These are phyloP conservation scores for Ptiloglossa arizonensis DNA, from an alignment of 1,140 invertebrate genomes.

Conservation along the genomic window DNA sequence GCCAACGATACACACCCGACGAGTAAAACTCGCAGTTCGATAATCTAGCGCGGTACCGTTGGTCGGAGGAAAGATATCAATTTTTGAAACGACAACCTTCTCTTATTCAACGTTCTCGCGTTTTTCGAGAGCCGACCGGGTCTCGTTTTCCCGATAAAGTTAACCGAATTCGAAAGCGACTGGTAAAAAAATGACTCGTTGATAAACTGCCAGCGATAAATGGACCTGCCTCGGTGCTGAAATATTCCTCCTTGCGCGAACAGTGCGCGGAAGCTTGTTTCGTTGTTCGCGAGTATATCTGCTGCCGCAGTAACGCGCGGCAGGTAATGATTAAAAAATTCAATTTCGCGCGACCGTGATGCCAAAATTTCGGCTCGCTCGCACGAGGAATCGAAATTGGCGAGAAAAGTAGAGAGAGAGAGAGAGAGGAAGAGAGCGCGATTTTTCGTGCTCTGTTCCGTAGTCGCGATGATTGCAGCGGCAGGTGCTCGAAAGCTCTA, in stretches of 20 bases:
- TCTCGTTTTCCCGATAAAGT: background rate
- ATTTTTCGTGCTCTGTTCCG: background rate
- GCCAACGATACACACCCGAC: no score
- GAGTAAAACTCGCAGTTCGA: background rate
- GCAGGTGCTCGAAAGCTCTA: constrained; percentile 26
- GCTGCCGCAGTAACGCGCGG: no score
- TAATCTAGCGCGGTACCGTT: no score
- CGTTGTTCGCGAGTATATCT: background rate
- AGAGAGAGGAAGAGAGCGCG: no score
- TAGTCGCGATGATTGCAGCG: background rate
- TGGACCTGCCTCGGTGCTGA: background rate
- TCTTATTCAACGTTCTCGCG: background rate
- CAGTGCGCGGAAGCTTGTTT: background rate
- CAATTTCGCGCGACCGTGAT: background rate
- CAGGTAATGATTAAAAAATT: constrained; percentile 37
- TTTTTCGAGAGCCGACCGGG: background rate
- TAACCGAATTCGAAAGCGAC: background rate
- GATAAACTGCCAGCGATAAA: constrained; percentile 11
- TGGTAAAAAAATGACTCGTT: background rate
- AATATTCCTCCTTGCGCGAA: background rate
- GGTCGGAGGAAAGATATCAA: no score
- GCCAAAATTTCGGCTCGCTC: constrained; percentile 2
- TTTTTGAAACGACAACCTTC: background rate
- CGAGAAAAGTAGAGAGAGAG: background rate
- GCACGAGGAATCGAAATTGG: background rate